Conservation (phyloP, 1,140 invertebrate genomes). For the Bombus superbus region DNA sequence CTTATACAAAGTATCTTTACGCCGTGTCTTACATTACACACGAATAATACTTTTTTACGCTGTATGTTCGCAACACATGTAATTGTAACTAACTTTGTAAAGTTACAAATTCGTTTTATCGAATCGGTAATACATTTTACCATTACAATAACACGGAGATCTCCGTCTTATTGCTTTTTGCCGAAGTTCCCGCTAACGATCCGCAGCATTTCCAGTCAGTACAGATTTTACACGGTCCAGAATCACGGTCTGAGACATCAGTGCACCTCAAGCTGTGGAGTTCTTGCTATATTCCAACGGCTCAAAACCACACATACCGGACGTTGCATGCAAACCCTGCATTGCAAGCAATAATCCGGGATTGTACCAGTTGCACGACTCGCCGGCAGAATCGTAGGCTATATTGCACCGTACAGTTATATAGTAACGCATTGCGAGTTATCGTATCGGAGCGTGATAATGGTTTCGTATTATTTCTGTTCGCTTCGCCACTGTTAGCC, state of each 20-base stretch:
- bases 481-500: neutral
- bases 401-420: conserved; percentile 22
- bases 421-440: conserved; percentile 26
- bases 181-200: conserved; percentile 5
- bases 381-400: conserved; percentile 28
- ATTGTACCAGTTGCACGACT: conserved; percentile 51
- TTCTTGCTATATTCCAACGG: conserved; percentile 45
- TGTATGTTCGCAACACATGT: too few relatives aligned
- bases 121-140: neutral
- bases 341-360: conserved; percentile 61
- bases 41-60: too few relatives aligned
- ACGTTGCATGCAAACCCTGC: conserved; percentile 47
- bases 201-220: neutral
- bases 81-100: too few relatives aligned
- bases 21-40: too few relatives aligned
- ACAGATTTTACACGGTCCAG: conserved; percentile 26
- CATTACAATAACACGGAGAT: neutral
- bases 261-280: neutral
- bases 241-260: conserved; percentile 30
- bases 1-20: too few relatives aligned
- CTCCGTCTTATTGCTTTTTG: neutral
- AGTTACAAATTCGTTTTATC: too few relatives aligned
- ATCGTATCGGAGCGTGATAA: conserved; percentile 35
- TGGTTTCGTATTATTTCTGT: conserved; percentile 30
- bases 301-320: conserved; percentile 50